phyloP scores from a whole-genome alignment of 2,888 invertebrate species.

The Conops quadrifasciatus region DNA sequence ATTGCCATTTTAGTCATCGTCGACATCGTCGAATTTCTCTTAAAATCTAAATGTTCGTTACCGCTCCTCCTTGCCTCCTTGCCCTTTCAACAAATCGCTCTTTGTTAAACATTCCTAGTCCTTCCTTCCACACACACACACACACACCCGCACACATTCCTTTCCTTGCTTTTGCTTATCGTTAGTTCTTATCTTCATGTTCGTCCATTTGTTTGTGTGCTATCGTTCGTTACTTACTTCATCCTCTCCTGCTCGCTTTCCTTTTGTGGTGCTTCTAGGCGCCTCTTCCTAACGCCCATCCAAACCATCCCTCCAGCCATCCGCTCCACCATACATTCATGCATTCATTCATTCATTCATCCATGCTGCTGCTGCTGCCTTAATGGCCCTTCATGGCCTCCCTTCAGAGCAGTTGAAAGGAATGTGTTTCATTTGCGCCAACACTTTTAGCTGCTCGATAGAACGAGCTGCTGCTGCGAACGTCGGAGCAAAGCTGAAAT shows the following conservation, averaged over 20 bases:
- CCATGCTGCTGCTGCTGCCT: background rate
- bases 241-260: constrained; percentile 1
- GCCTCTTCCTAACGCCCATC: constrained; percentile 6
- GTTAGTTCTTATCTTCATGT: constrained; percentile 54
- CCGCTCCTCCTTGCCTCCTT: constrained; percentile 21
- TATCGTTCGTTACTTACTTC: constrained; percentile 18
- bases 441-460: background rate
- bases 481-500: background rate
- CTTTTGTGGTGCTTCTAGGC: constrained; percentile 2
- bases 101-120: constrained; percentile 7
- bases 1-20: constrained; percentile 18
- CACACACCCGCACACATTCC: constrained; percentile 7
- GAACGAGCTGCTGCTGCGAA: background rate
- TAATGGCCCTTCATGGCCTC: background rate
- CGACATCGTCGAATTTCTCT: constrained; percentile 49
- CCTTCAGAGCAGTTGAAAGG: constrained; percentile 23
- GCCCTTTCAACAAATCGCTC: too few species aligned
- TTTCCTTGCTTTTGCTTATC: constrained; percentile 12
- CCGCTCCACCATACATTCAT: background rate
- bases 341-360: background rate
- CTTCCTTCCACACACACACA: constrained; percentile 15
- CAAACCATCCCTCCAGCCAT: background rate
- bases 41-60: constrained; percentile 56
- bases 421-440: constrained; percentile 34
- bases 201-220: constrained; percentile 41